Evolutionary conservation across 2,797 vertebrate species (phyloP).

Genomic region (Zenarchopterus dispar): DNA sequence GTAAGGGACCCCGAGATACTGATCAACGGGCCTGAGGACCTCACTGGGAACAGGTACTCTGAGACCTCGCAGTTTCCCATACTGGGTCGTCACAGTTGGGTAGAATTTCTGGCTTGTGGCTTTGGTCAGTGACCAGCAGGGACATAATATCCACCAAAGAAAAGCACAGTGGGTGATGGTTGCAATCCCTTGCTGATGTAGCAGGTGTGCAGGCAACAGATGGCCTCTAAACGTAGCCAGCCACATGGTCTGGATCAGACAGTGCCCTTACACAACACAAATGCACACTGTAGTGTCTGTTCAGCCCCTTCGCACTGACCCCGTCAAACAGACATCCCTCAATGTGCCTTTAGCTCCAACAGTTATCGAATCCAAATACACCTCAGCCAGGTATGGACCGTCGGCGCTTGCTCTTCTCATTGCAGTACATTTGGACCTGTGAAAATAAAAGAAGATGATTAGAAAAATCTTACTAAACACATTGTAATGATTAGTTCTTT

Average conservation of each 20-base stretch:
- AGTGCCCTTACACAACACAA: slow-evolving; percentile 63
- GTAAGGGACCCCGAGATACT: slow-evolving; percentile 91
- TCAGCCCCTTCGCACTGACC: slow-evolving; percentile 58
- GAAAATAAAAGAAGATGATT: slow-evolving; percentile 34
- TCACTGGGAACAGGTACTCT: slow-evolving; percentile 89
- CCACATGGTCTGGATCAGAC: slow-evolving; percentile 77
- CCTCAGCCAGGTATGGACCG: slow-evolving; percentile 50
- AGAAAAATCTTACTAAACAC: slow-evolving; percentile 3
- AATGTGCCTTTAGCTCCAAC: slow-evolving; percentile 47
- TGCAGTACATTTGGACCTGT: slow-evolving; percentile 64
- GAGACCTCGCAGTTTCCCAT: slow-evolving; percentile 89
- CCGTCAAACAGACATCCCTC: slow-evolving; percentile 74
- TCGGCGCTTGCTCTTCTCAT: slow-evolving; percentile 62
- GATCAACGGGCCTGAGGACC: slow-evolving; percentile 84
- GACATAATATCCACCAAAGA: slow-evolving; percentile 81
- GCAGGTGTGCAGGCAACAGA: slow-evolving; percentile 79
- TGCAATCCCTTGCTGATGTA: slow-evolving; percentile 73
- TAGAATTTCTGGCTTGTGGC: slow-evolving; percentile 83
- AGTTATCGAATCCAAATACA: slow-evolving; percentile 60
- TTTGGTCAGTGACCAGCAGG: slow-evolving; percentile 79
- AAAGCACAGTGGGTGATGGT: slow-evolving; percentile 79
- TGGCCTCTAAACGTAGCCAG: slow-evolving; percentile 76
- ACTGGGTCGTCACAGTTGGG: slow-evolving; percentile 90
- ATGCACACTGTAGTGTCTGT: slow-evolving; percentile 69
- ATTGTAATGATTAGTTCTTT: too few relatives aligned